Evolutionary conservation across 2,888 invertebrate genomes (phyloP).

Genomic region (Drosophila subquinaria): DNA sequence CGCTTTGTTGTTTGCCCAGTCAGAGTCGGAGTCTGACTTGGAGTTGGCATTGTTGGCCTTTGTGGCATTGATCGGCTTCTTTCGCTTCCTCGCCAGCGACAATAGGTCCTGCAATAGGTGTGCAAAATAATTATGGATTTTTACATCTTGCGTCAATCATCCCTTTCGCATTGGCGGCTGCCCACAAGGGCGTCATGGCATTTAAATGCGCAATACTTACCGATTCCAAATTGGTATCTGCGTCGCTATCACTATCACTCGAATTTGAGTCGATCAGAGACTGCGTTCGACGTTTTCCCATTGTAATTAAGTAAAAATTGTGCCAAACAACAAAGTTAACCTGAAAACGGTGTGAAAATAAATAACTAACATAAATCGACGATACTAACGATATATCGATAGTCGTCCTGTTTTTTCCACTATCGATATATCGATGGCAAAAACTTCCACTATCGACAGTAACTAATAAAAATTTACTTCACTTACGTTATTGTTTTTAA

Average conservation of each 20-base stretch:
- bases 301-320: conserved; percentile 80
- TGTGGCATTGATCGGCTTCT: conserved; percentile 86
- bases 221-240: conserved; percentile 92
- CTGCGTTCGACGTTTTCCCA: conserved; percentile 94
- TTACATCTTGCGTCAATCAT: conserved; percentile 39
- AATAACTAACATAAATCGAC: conserved; percentile 54
- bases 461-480: too few relatives aligned
- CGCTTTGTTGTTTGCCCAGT: conserved; percentile 85
- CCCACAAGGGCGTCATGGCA: neutral
- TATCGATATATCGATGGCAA: too few relatives aligned
- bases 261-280: conserved; percentile 93
- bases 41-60: conserved; percentile 80
- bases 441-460: too few relatives aligned
- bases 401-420: too few relatives aligned
- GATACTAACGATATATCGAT: too few relatives aligned
- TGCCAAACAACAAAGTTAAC: conserved; percentile 62
- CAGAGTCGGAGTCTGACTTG: conserved; percentile 87
- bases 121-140: conserved; percentile 45
- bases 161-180: conserved; percentile 30
- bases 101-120: conserved; percentile 89
- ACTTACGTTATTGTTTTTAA: too few relatives aligned
- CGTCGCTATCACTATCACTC: conserved; percentile 92
- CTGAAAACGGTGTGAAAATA: conserved; percentile 62
- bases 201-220: conserved; percentile 87
- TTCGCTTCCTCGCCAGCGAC: conserved; percentile 92